These are phyloP conservation scores for Hypomesus transpacificus DNA, from an alignment of 2,113 vertebrate species.

Conservation along the genomic window DNA sequence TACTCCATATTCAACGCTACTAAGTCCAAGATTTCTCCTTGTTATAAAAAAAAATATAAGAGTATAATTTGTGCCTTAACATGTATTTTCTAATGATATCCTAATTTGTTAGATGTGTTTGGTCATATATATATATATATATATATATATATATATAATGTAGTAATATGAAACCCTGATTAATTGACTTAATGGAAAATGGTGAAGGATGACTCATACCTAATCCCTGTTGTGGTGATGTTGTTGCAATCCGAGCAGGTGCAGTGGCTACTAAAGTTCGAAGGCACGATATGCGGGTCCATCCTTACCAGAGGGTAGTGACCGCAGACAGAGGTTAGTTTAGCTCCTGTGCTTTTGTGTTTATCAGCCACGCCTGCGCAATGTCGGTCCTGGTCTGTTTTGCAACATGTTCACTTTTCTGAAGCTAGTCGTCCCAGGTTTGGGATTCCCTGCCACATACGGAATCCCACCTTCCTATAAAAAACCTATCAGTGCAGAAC, in stretches of 20 bases:
- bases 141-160: constrained; percentile 8
- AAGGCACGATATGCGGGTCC: constrained; percentile 92
- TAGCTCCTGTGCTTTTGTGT: constrained; percentile 76
- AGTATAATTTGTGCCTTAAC: constrained; percentile 86
- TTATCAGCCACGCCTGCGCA: constrained; percentile 63
- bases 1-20: constrained; percentile 76
- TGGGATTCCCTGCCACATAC: not conserved
- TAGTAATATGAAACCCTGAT: not conserved
- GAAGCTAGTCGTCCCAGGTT: not conserved
- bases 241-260: constrained; percentile 93
- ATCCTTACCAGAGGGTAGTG: constrained; percentile 97
- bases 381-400: constrained; percentile 39
- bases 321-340: constrained; percentile 96
- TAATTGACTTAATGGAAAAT: constrained; percentile 68
- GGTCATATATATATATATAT: constrained; percentile 49
- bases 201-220: constrained; percentile 52
- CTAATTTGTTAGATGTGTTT: constrained; percentile 76
- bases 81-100: constrained; percentile 67
- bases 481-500: not conserved
- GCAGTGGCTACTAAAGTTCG: constrained; percentile 94
- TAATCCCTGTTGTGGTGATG: constrained; percentile 88
- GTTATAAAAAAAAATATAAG: constrained; percentile 68
- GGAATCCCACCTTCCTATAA: not conserved
- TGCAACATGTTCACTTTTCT: constrained; percentile 66
- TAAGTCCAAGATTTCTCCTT: constrained; percentile 74